phyloP scores from a whole-genome alignment of 2,797 vertebrate genomes.

The Caiman crocodilus region DNA sequence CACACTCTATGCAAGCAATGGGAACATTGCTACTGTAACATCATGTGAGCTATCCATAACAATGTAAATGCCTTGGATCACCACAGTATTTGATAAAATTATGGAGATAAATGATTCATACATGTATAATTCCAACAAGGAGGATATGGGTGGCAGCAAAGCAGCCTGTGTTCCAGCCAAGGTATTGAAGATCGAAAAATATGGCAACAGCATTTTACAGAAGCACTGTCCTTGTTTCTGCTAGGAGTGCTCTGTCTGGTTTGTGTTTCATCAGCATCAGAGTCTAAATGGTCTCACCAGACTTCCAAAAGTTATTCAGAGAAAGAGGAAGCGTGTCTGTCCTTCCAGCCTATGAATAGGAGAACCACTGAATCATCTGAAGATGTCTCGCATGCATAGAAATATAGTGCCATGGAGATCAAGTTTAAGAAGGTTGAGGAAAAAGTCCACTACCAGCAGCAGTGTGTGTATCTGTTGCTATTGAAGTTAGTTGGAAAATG shows the following conservation, averaged over 20 bases:
- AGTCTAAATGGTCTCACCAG: background rate
- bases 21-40: constrained; percentile 65
- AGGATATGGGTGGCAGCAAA: constrained; percentile 28
- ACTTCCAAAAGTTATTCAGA: background rate
- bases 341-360: background rate
- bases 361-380: background rate
- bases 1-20: constrained; percentile 49
- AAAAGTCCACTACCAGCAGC: background rate
- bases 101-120: constrained; percentile 59
- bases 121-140: constrained; percentile 37
- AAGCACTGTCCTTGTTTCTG: background rate
- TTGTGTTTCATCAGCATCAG: background rate
- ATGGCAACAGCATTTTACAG: background rate
- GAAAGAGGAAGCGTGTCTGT: background rate
- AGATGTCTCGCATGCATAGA: background rate
- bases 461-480: background rate
- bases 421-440: background rate
- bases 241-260: background rate
- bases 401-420: background rate
- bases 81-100: constrained; percentile 61
- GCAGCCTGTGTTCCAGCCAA: constrained; percentile 26
- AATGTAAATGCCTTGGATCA: constrained; percentile 66
- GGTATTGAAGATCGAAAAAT: background rate
- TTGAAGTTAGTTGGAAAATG: background rate
- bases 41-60: constrained; percentile 61